Base-by-base conservation (phyloP, 2,113 vertebrate genomes). In the Nyctereutes procyonoides region DNA sequence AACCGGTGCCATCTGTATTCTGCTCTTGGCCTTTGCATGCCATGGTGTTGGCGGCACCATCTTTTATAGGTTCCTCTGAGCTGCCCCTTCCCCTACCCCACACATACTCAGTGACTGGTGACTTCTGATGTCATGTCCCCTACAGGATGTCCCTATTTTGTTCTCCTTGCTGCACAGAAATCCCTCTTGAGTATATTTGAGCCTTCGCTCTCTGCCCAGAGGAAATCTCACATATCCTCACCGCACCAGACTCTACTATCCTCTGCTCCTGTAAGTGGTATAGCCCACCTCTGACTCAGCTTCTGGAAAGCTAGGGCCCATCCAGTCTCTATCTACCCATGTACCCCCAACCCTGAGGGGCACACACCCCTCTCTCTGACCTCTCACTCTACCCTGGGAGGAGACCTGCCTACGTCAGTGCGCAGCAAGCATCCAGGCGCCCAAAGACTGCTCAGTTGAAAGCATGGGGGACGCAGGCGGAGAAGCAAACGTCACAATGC, bases 271-370 rank as follows among this genome's bases (percentile, higher is more conserved):
- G 6, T 11, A 16, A 79, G 51, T 17, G 69, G 6, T 6, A 4
- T 13, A 63, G 4, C 3, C 13, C 10, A 73, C 35, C 12, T 62
- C 28, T 48, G 55, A 35, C 24, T 73, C 53, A 53, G 5, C 32
- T 60, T 79, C 83, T 35, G 9, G 26, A 53, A 56, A 53, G 6
- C 35, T 55, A 20, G 4, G 16, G 4, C 19, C n/a, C 67, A 53
- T 53, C 8, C 11, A 17, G 62, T 65, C 20, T 88, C 90, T 63
- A 90, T 65, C 13, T 48, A 51, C 15, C 43, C 7, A 35, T 1
- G 24, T 53, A 19, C 1, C 20, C 26, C 35, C 1, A 71, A 0
- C 2, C 10, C 12, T 20, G 30, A 10, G 3, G 26, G 22, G 5
- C 15, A 77, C 2, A 9, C 26, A 11, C 63, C 32, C 55, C 73